Percentiles rank a stretch among this genome's conserved stretches.
These are phyloP conservation scores for Odontamblyopus lacepedii DNA, from an alignment of 2,797 vertebrate species.

Conservation along the genomic window DNA sequence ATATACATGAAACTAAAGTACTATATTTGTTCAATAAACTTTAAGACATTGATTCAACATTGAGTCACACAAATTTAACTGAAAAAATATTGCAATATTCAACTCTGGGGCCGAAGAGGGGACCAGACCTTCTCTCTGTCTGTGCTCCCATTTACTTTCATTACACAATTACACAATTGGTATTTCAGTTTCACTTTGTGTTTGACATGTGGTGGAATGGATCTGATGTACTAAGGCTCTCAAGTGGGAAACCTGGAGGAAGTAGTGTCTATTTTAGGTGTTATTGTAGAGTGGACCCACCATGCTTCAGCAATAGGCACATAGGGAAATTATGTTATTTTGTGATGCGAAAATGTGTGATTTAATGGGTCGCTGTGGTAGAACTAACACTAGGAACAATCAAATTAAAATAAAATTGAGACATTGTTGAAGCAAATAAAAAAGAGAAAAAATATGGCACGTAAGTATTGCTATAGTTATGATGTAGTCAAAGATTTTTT, in stretches of 20 bases:
- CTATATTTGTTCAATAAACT: neutral
- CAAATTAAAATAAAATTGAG: neutral
- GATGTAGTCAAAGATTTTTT: no score
- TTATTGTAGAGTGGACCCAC: neutral
- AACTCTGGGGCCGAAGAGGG: neutral
- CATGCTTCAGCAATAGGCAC: neutral
- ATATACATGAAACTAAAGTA: neutral
- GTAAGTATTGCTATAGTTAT: neutral
- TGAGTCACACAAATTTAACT: neutral
- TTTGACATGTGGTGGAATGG: conserved; percentile 8
- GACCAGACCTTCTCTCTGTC: neutral
- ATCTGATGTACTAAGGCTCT: neutral
- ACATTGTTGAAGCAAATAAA: neutral
- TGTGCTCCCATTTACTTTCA: neutral
- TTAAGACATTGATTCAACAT: neutral
- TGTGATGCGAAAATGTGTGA: neutral
- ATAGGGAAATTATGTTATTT: neutral
- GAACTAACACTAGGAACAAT: neutral
- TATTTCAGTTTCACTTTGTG: conserved; percentile 1
- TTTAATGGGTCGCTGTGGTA: neutral
- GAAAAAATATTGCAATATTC: neutral
- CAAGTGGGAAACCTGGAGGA: conserved; percentile 1
- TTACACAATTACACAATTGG: neutral
- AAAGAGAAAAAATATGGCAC: neutral
- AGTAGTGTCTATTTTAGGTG: conserved; percentile 9